Evolutionary conservation across 2,888 invertebrate genomes (phyloP).

Genomic region (Gymnocheta viridis): DNA sequence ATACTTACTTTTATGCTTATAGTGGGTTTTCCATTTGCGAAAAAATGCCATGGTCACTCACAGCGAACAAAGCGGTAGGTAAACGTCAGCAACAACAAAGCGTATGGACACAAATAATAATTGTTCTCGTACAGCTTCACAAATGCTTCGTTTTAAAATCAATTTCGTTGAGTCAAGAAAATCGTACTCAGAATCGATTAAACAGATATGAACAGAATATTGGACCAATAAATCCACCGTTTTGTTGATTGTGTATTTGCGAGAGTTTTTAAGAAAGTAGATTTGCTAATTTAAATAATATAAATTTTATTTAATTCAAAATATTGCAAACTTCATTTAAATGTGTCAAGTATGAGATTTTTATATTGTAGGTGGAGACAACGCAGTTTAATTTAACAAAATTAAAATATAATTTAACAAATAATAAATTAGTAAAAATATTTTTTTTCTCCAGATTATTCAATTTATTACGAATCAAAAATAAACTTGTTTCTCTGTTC

Average conservation of each 20-base stretch:
- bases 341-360: conserved; percentile 1
- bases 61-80: conserved; percentile 1
- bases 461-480: conserved; percentile 34
- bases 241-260: conserved; percentile 8
- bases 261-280: background rate
- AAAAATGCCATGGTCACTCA: conserved; percentile 75
- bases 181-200: conserved; percentile 4
- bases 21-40: conserved; percentile 76
- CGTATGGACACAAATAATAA: conserved; percentile 41
- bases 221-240: background rate
- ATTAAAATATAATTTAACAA: background rate
- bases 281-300: conserved; percentile 22
- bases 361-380: conserved; percentile 41
- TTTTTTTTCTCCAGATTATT: conserved; percentile 4
- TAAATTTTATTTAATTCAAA: conserved; percentile 6
- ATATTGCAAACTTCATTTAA: no score
- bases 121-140: conserved; percentile 43
- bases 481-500: conserved; percentile 68
- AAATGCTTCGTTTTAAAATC: conserved; percentile 21
- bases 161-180: conserved; percentile 29
- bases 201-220: background rate
- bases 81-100: conserved; percentile 34
- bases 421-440: background rate
- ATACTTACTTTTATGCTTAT: conserved; percentile 77
- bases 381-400: conserved; percentile 68